Evolutionary conservation across 1,140 invertebrate genomes (phyloP), one percentile per base, ranked within the genome.

Genomic region (Microplitis mediator): DNA sequence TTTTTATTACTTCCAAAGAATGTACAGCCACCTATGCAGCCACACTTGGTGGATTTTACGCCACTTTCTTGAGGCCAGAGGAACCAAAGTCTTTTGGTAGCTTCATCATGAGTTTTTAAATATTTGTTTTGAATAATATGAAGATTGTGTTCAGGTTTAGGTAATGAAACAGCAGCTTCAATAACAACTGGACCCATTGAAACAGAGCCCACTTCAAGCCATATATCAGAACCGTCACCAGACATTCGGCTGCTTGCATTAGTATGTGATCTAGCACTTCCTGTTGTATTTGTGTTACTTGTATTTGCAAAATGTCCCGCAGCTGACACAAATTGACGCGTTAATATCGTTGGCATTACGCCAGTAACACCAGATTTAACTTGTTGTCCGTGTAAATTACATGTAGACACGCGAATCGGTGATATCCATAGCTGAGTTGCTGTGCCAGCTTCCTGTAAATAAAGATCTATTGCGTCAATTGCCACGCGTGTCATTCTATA

Each of bases 1-100:
- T 97, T 97, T 77, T 89, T 89, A 83, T 96, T 97, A 58, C 89
- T 93, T 4, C 97, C 97, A 85, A 99, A 99, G 86, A 99, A 99
- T 13, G 89, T 88, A 82, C 96, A 98, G 0, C 97, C 97, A 3
- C 98, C 98, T 54, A 95, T 93, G 86, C 98, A 99, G 0, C 97
- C 97, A 85, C 98, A 99, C 76, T 93, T 94, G n/a, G 90, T 89
- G 5, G 88, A 78, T 39, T 88, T 86, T 74, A 90, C 88, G 5
- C 89, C 88, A 67, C 79, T 86, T 78, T 93, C 91, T 74, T 88
- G 89, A 0, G 92, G 91, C 97, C 97, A 99, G 1, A 99, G 85
- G 82, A 99, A 99, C 95, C 96, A 98, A 6, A 99, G 87, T 72
- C 96, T 90, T 84, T 95, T 97, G 0, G 92, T 93, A 73, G 92